Evolutionary conservation across 2,888 invertebrate genomes (phyloP).

Genomic region (Orthonevra nobilis): DNA sequence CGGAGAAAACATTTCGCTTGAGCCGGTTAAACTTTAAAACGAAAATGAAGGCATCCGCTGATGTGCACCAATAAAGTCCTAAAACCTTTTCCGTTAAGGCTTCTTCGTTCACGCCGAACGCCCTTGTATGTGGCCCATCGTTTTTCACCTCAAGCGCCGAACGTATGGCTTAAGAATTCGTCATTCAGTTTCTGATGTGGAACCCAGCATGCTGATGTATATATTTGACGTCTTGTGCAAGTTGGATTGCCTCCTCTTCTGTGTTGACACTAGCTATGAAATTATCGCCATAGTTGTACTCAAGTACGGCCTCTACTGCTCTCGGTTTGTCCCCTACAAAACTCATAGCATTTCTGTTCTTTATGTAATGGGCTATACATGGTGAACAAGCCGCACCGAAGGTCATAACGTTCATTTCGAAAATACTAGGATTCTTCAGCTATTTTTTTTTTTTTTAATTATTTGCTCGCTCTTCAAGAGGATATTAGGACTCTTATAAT

Average conservation of each 20-base stretch:
- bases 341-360: slow-evolving; percentile 19
- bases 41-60: slow-evolving; percentile 18
- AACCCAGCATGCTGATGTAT: slow-evolving; percentile 24
- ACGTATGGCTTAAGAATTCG: slow-evolving; percentile 5
- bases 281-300: slow-evolving; percentile 28
- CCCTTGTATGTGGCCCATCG: background rate
- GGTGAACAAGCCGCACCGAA: slow-evolving; percentile 49
- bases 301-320: slow-evolving; percentile 17
- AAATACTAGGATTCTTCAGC: slow-evolving; percentile 26
- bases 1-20: slow-evolving; percentile 24
- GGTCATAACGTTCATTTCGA: slow-evolving; percentile 61
- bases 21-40: slow-evolving; percentile 13
- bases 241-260: slow-evolving; percentile 7
- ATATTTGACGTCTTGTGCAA: background rate
- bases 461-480: too few relatives aligned
- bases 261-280: slow-evolving; percentile 17
- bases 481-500: too few relatives aligned
- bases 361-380: slow-evolving; percentile 55
- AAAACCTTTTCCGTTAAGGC: slow-evolving; percentile 21
- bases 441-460: too few relatives aligned
- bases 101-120: background rate
- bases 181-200: slow-evolving; percentile 29
- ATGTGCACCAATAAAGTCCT: slow-evolving; percentile 24
- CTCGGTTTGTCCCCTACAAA: background rate
- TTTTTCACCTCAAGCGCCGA: background rate